Conservation (phyloP, 2,113 vertebrate species). For the Reinhardtius hippoglossoides region DNA sequence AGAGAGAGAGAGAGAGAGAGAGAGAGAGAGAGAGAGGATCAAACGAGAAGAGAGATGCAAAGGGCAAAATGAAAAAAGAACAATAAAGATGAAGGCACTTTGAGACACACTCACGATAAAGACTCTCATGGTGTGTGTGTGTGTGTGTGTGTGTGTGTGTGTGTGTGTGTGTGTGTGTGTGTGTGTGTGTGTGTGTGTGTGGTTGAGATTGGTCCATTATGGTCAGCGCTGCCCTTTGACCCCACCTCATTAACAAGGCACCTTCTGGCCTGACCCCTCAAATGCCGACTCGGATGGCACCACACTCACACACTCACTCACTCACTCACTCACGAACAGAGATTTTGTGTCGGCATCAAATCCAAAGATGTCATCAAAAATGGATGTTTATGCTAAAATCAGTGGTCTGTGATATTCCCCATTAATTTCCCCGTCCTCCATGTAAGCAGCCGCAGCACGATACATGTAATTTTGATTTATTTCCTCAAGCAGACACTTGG, state of each 20-base stretch:
- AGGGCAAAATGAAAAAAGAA: constrained; percentile 19
- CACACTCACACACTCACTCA: neutral
- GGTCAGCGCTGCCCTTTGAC: constrained; percentile 64
- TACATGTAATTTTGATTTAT: constrained; percentile 68
- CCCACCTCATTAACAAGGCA: constrained; percentile 63
- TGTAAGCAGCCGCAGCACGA: constrained; percentile 1
- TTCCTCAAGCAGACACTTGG: constrained; percentile 24
- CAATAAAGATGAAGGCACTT: constrained; percentile 26
- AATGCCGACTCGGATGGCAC: constrained; percentile 3
- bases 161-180: constrained; percentile 12
- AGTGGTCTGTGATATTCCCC: constrained; percentile 31
- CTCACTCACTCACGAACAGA: neutral
- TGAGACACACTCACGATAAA: constrained; percentile 16
- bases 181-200: neutral
- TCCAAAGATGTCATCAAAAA: constrained; percentile 33
- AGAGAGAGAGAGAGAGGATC: constrained; percentile 1
- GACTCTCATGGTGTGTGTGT: constrained; percentile 11
- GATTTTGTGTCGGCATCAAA: constrained; percentile 10
- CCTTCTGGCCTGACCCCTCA: constrained; percentile 50
- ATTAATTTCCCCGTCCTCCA: constrained; percentile 35
- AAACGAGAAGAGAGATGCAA: constrained; percentile 4
- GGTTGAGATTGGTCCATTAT: constrained; percentile 38
- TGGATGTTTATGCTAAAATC: constrained; percentile 29
- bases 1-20: neutral
- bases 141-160: no score